A percentile compares a stretch with the other conserved stretches of the same genome.
Conservation (phyloP, 2,113 vertebrate species). For the Rhinolophus ferrumequinum region DNA sequence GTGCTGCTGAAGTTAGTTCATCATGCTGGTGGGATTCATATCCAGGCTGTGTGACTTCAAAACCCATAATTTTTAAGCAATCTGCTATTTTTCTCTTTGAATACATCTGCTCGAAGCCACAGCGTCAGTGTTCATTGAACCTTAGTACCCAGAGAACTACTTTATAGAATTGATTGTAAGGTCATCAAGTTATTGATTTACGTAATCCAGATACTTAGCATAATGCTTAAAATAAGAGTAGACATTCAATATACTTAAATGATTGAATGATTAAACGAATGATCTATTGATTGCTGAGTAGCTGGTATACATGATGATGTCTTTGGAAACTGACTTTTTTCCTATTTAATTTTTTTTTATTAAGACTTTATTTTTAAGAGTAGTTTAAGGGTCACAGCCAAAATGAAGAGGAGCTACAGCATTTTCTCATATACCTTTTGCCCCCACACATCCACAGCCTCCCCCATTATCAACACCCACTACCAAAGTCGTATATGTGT, state of each 20-base stretch:
- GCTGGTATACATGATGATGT: neutral
- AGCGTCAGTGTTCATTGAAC: neutral
- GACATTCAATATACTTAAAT: neutral
- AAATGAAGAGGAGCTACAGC: neutral
- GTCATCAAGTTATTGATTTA: neutral
- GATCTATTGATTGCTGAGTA: neutral
- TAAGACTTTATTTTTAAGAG: neutral
- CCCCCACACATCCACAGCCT: neutral
- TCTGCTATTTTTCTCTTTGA: neutral
- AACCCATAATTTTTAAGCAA: neutral
- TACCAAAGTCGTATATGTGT: neutral
- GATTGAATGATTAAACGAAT: neutral
- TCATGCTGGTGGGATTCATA: neutral
- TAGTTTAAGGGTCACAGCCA: neutral
- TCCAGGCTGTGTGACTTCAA: neutral
- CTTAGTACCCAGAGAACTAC: neutral
- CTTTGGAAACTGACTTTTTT: neutral
- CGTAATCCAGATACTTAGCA: neutral
- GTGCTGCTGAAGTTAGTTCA: neutral
- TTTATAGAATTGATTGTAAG: neutral
- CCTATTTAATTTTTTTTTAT: neutral
- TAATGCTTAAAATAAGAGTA: slow-evolving; percentile 15
- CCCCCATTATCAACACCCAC: neutral
- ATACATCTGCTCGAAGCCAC: neutral
- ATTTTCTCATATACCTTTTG: neutral